Conservation (phyloP, 2,888 invertebrate genomes). For the Odontocerum albicorne region DNA sequence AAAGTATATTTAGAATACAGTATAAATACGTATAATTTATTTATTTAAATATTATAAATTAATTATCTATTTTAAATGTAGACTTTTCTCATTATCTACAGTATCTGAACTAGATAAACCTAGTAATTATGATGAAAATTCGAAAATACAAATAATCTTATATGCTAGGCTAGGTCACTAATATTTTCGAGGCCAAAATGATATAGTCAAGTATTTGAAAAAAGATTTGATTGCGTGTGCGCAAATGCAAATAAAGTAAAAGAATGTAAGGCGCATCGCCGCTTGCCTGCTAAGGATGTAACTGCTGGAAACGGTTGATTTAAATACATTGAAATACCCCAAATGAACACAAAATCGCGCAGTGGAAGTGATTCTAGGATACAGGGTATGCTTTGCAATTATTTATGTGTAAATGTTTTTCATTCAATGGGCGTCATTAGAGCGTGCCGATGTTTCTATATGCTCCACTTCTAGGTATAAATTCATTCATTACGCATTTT, state of each 20-base stretch:
- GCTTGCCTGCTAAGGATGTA: constrained; percentile 35
- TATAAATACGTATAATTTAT: constrained; percentile 35
- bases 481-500: constrained; percentile 35
- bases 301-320: constrained; percentile 36
- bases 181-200: constrained; percentile 50
- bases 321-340: constrained; percentile 36
- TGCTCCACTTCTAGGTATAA: constrained; percentile 35
- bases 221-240: constrained; percentile 39
- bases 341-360: constrained; percentile 54
- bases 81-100: constrained; percentile 34
- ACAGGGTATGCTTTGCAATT: constrained; percentile 95
- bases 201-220: constrained; percentile 42
- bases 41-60: constrained; percentile 28
- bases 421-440: constrained; percentile 43
- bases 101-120: constrained; percentile 31
- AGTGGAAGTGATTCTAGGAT: constrained; percentile 83
- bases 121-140: constrained; percentile 28
- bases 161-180: constrained; percentile 38
- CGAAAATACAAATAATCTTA: constrained; percentile 34
- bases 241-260: constrained; percentile 44
- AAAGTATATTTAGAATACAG: constrained; percentile 34
- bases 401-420: constrained; percentile 71
- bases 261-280: constrained; percentile 30
- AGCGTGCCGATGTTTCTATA: constrained; percentile 42
- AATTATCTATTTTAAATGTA: constrained; percentile 34